These are phyloP conservation scores for Natrix natrix DNA, from an alignment of 2,797 vertebrate genomes.

Conservation along the genomic window DNA sequence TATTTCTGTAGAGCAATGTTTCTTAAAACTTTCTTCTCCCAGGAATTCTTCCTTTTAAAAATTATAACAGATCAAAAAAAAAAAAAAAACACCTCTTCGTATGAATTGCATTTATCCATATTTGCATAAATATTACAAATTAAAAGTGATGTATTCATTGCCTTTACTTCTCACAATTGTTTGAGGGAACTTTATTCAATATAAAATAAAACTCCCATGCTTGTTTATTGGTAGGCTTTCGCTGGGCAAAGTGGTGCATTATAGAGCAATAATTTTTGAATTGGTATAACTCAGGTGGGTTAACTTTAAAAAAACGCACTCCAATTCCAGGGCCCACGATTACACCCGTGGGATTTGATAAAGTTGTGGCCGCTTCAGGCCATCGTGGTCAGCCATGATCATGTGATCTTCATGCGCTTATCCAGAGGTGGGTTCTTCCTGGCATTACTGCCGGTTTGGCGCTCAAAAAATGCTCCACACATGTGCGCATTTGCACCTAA, in stretches of 20 bases:
- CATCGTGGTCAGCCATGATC: neutral
- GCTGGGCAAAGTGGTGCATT: neutral
- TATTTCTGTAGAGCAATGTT: neutral
- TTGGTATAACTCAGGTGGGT: neutral
- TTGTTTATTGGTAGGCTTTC: neutral
- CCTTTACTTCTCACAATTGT: neutral
- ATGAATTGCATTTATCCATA: neutral
- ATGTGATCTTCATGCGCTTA: neutral
- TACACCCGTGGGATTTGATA: neutral
- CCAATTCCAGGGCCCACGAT: neutral
- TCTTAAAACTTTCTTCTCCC: neutral
- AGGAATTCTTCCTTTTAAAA: neutral
- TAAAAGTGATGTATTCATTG: neutral
- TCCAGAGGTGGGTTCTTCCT: too few relatives aligned
- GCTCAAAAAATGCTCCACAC: too few relatives aligned
- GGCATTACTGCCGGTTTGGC: too few relatives aligned
- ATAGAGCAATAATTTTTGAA: neutral
- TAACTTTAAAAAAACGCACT: neutral
- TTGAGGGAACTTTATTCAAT: neutral
- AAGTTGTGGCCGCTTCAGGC: neutral
- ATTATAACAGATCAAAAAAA: neutral
- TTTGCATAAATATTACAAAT: neutral
- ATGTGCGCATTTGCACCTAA: too few relatives aligned
- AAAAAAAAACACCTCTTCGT: neutral
- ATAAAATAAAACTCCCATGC: neutral